phyloP scores from a whole-genome alignment of 2,113 vertebrate species.

The Tachysurus fulvidraco region DNA sequence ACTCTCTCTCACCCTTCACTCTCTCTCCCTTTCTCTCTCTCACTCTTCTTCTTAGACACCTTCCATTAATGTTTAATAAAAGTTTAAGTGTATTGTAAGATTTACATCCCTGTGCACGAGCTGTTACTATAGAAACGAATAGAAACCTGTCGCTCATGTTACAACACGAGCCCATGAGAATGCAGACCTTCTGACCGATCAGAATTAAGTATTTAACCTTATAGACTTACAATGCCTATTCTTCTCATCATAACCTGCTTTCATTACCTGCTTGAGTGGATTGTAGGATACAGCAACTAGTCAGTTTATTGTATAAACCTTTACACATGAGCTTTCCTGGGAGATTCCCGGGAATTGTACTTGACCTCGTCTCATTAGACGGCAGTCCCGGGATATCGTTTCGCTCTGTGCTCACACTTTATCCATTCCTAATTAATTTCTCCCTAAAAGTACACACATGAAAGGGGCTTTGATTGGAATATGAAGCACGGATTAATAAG shows the following conservation, averaged over 20 bases:
- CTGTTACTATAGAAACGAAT: no score
- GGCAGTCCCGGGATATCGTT: neutral
- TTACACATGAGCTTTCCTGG: neutral
- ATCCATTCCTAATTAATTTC: neutral
- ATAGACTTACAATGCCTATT: no score
- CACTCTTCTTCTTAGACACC: neutral
- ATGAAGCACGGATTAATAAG: neutral
- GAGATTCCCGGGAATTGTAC: neutral
- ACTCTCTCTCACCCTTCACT: no score
- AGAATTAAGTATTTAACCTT: no score
- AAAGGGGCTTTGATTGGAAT: neutral
- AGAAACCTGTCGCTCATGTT: no score
- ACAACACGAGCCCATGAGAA: no score
- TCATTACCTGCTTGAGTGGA: no score
- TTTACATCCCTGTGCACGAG: no score
- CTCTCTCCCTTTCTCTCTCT: no score
- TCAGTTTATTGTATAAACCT: neutral
- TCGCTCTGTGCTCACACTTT: neutral
- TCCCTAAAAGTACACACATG: neutral
- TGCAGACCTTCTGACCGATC: no score
- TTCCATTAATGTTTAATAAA: neutral
- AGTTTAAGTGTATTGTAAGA: neutral
- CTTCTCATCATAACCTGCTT: neutral
- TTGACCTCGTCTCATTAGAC: neutral
- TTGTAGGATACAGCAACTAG: neutral